Evolutionary conservation across 2,888 invertebrate species (phyloP).

Genomic region (Thymelicus sylvestris): DNA sequence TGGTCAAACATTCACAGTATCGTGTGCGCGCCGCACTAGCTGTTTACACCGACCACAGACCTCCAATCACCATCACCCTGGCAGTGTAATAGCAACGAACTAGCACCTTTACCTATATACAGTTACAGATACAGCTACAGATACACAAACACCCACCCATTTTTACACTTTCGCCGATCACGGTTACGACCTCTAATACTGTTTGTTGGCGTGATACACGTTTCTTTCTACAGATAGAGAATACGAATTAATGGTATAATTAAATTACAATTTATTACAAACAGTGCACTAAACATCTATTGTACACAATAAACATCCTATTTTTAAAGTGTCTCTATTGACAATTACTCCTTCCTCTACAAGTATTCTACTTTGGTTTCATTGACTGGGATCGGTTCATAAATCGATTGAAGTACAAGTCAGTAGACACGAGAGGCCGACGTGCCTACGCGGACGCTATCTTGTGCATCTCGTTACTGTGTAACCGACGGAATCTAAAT

Average conservation of each 20-base stretch:
- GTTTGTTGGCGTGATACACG: constrained; percentile 40
- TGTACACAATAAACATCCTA: constrained; percentile 32
- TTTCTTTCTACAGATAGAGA: constrained; percentile 10
- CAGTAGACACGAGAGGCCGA: constrained; percentile 5
- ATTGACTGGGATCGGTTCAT: constrained; percentile 54
- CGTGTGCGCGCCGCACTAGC: constrained; percentile 48
- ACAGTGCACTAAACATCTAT: constrained; percentile 37
- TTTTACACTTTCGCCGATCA: constrained; percentile 32
- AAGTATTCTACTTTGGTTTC: constrained; percentile 56
- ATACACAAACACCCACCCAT: constrained; percentile 17
- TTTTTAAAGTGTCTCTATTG: constrained; percentile 30
- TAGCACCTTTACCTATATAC: constrained; percentile 47
- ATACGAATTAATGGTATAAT: constrained; percentile 19
- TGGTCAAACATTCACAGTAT: constrained; percentile 49
- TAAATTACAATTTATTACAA: constrained; percentile 31
- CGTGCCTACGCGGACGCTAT: constrained; percentile 12
- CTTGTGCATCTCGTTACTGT: constrained; percentile 4
- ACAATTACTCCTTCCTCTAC: constrained; percentile 43
- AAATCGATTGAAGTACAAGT: constrained; percentile 16
- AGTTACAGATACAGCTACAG: background rate
- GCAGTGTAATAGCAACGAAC: constrained; percentile 48
- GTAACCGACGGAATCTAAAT: constrained; percentile 48
- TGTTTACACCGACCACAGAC: constrained; percentile 27
- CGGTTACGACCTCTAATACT: constrained; percentile 45
- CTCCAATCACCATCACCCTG: constrained; percentile 42